Conservation (phyloP, 2,888 invertebrate species). For the Axea sp. region DNA sequence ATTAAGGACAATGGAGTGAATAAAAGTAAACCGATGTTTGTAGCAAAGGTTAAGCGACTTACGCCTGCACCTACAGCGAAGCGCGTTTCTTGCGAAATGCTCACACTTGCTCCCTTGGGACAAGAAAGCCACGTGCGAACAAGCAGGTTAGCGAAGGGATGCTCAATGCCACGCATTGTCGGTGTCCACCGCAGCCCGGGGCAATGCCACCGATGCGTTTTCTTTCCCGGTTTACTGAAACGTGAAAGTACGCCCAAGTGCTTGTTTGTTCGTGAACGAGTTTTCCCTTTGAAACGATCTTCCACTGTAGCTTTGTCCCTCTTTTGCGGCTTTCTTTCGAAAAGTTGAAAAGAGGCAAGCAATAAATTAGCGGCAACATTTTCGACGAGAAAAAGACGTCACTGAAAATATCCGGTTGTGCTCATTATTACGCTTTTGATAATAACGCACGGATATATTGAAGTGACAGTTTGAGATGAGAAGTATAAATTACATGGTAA, state of each 20-base stretch:
- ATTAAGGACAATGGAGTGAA: conserved; percentile 45
- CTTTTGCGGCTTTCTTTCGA: not conserved
- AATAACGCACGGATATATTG: conserved; percentile 11
- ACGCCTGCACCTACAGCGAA: conserved; percentile 13
- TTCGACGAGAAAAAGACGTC: too few relatives aligned
- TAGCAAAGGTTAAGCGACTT: conserved; percentile 24
- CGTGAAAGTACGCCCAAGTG: conserved; percentile 16
- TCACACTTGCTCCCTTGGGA: conserved; percentile 1
- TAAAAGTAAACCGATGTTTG: conserved; percentile 46
- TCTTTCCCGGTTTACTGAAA: conserved; percentile 3
- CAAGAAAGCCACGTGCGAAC: conserved; percentile 3
- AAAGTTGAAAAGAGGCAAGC: conserved; percentile 2
- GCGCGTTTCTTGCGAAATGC: conserved; percentile 11
- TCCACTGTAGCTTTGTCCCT: not conserved
- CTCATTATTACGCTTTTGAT: conserved; percentile 20
- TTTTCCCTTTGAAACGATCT: conserved; percentile 8
- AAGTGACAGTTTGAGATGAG: conserved; percentile 13
- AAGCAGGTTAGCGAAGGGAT: conserved; percentile 33
- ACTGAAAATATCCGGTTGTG: not conserved
- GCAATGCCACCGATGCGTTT: conserved; percentile 27
- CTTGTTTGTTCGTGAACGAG: conserved; percentile 14
- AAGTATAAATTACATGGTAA: conserved; percentile 21
- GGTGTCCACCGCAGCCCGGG: not conserved
- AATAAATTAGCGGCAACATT: conserved; percentile 18
- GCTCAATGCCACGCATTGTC: conserved; percentile 18